Conservation (phyloP, 2,888 invertebrate species). For the Nipponacmea schrenckii region DNA sequence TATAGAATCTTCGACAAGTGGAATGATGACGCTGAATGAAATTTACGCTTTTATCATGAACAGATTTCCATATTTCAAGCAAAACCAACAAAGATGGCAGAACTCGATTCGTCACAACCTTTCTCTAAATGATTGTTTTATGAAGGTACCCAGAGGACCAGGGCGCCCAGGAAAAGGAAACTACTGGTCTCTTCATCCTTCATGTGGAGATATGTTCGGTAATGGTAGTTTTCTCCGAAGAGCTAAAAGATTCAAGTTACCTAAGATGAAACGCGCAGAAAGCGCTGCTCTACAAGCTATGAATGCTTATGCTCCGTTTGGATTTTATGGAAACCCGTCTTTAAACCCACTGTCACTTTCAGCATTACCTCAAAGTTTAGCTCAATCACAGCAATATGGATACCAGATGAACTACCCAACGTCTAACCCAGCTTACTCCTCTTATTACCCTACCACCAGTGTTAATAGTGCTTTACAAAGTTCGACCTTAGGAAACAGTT, state of each 20-base stretch:
- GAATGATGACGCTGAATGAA: conserved; percentile 90
- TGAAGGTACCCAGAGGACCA: conserved; percentile 78
- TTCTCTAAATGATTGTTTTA: conserved; percentile 95
- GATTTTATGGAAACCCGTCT: conserved; percentile 46
- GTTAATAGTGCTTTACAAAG: neutral
- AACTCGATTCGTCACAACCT: conserved; percentile 82
- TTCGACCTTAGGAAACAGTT: neutral
- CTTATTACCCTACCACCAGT: neutral
- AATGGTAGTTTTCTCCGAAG: conserved; percentile 66
- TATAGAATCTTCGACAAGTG: conserved; percentile 96
- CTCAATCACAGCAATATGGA: conserved; percentile 50
- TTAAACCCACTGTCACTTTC: conserved; percentile 47
- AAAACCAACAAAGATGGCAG: conserved; percentile 81
- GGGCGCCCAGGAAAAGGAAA: conserved; percentile 67
- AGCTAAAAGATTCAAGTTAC: conserved; percentile 63
- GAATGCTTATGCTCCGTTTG: conserved; percentile 55
- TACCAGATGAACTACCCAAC: conserved; percentile 33
- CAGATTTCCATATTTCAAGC: conserved; percentile 85
- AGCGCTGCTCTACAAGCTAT: conserved; percentile 49
- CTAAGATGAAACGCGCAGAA: conserved; percentile 34
- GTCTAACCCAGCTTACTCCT: neutral
- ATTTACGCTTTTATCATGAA: conserved; percentile 92
- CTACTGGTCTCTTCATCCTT: conserved; percentile 67
- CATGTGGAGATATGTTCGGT: conserved; percentile 67
- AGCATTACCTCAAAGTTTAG: conserved; percentile 44